phyloP scores from a whole-genome alignment of 2,797 vertebrate genomes.

The Lophotriccus pileatus region DNA sequence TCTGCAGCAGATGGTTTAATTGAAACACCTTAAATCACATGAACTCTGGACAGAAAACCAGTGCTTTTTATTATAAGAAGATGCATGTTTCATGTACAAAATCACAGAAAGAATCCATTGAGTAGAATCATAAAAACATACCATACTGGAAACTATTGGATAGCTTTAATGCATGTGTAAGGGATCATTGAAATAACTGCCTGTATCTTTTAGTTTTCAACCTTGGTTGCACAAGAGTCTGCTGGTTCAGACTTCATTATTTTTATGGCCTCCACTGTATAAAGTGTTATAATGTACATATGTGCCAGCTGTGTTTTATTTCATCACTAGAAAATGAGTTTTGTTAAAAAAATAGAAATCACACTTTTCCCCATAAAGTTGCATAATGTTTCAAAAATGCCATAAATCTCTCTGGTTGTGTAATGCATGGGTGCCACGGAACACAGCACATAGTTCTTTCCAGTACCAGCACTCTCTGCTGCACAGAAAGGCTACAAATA shows the following conservation, averaged over 20 bases:
- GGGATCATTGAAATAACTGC: not conserved
- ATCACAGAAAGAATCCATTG: not conserved
- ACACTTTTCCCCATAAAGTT: not conserved
- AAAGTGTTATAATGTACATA: not conserved
- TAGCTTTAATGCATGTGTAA: not conserved
- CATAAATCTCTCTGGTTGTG: not conserved
- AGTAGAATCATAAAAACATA: not conserved
- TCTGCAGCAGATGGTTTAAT: not conserved
- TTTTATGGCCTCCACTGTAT: conserved; percentile 9
- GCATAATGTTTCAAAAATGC: not conserved
- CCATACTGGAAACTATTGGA: not conserved
- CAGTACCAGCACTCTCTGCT: not conserved
- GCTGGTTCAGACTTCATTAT: conserved; percentile 22
- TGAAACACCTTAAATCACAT: not conserved
- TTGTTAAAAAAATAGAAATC: not conserved
- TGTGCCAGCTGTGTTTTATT: conserved; percentile 36
- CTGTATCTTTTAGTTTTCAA: not conserved
- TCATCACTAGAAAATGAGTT: not conserved
- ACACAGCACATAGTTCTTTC: not conserved
- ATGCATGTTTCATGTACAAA: not conserved
- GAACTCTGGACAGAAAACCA: not conserved
- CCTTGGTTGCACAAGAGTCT: not conserved
- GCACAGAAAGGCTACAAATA: not conserved
- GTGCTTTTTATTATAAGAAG: not conserved
- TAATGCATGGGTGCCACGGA: not conserved